phyloP scores from a whole-genome alignment of 2,888 invertebrate genomes.

The Oligia latruncula region DNA sequence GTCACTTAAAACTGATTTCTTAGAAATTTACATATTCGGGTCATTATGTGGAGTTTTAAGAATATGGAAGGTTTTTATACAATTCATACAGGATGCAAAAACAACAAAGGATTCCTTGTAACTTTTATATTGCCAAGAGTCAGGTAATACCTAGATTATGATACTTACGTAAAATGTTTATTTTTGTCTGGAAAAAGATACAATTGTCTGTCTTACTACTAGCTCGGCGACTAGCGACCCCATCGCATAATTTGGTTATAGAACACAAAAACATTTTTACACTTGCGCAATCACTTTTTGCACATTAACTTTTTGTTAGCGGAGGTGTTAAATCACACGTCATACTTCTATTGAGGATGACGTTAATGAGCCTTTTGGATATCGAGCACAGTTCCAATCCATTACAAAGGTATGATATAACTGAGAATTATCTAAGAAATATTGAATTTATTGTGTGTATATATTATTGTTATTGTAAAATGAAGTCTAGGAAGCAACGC shows the following conservation, averaged over 20 bases:
- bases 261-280: constrained; percentile 17
- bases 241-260: constrained; percentile 17
- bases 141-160: not conserved
- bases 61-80: constrained; percentile 14
- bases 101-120: not conserved
- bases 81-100: constrained; percentile 5
- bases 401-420: not conserved
- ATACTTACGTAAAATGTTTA: not conserved
- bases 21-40: constrained; percentile 10
- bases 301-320: constrained; percentile 33
- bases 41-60: not conserved
- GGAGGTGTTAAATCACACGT: constrained; percentile 1
- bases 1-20: constrained; percentile 21
- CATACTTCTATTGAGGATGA: constrained; percentile 2
- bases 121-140: not conserved
- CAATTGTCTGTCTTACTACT: not conserved
- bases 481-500: not conserved
- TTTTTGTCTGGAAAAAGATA: not conserved
- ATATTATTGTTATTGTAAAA: not conserved
- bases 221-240: not conserved
- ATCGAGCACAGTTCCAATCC: constrained; percentile 39
- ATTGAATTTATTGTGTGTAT: not conserved
- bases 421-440: not conserved
- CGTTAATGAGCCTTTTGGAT: constrained; percentile 8
- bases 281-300: constrained; percentile 32